phyloP scores from a whole-genome alignment of 2,888 invertebrate genomes.

The Odiellus spinosus region DNA sequence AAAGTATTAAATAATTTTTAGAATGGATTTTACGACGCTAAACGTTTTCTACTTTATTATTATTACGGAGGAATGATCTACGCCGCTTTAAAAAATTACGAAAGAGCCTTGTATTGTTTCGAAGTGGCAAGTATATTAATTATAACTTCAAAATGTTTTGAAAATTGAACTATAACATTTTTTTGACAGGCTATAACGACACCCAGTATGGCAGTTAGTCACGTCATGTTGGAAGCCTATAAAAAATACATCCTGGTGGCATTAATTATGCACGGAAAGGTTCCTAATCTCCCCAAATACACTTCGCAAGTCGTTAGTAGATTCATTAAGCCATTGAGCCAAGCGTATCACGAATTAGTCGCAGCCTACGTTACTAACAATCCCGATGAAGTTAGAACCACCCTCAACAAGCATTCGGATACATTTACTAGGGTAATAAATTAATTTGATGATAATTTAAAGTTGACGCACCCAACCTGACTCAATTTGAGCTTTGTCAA shows the following conservation, averaged over 20 bases:
- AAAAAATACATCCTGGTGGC: slow-evolving; percentile 90
- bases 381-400: slow-evolving; percentile 48
- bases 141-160: neutral
- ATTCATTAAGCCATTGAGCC: slow-evolving; percentile 49
- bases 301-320: slow-evolving; percentile 69
- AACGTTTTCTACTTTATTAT: slow-evolving; percentile 81
- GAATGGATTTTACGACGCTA: slow-evolving; percentile 65
- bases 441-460: too few relatives aligned
- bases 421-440: slow-evolving; percentile 44
- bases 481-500: too few relatives aligned
- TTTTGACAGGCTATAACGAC: slow-evolving; percentile 59
- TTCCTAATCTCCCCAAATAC: slow-evolving; percentile 63
- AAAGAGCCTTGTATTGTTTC: slow-evolving; percentile 82
- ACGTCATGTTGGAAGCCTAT: slow-evolving; percentile 93
- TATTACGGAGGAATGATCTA: slow-evolving; percentile 98
- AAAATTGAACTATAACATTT: slow-evolving; percentile 4
- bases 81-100: slow-evolving; percentile 78
- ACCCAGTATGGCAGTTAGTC: slow-evolving; percentile 84
- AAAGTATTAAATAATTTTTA: slow-evolving; percentile 32
- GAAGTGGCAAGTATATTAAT: slow-evolving; percentile 46
- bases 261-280: slow-evolving; percentile 74
- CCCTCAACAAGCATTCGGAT: slow-evolving; percentile 62
- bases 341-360: slow-evolving; percentile 73
- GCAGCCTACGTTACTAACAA: slow-evolving; percentile 60
- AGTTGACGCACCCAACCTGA: neutral